These are phyloP conservation scores for Drosophila gaucha DNA, from an alignment of 2,888 invertebrate genomes.

Conservation along the genomic window DNA sequence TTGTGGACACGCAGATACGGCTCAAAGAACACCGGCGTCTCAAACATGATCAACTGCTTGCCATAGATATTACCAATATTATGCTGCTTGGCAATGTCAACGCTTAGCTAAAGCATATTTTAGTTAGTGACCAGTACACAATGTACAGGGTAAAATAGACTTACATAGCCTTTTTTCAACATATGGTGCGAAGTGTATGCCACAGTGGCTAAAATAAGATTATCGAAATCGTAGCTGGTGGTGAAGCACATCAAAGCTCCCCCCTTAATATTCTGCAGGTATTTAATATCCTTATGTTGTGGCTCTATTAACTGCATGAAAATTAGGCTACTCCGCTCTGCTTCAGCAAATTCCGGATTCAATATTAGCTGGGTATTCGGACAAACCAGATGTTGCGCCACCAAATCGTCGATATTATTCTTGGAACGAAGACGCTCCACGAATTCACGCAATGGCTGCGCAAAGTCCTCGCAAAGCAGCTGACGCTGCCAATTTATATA, in stretches of 20 bases:
- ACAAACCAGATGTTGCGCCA: slow-evolving; percentile 37
- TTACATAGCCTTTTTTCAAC: slow-evolving; percentile 86
- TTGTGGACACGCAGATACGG: slow-evolving; percentile 91
- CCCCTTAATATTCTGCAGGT: slow-evolving; percentile 66
- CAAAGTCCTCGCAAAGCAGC: slow-evolving; percentile 92
- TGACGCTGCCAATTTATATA: slow-evolving; percentile 93
- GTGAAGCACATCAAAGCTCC: slow-evolving; percentile 91
- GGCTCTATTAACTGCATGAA: slow-evolving; percentile 68
- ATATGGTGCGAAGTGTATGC: slow-evolving; percentile 86
- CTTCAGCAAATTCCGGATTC: slow-evolving; percentile 69
- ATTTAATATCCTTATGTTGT: slow-evolving; percentile 1
- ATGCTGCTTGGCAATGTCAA: slow-evolving; percentile 80
- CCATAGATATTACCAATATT: slow-evolving; percentile 81
- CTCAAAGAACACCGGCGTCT: slow-evolving; percentile 92
- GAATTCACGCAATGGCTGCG: slow-evolving; percentile 88
- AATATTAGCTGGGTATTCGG: slow-evolving; percentile 69
- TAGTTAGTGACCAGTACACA: too few species aligned
- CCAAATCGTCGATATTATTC: slow-evolving; percentile 8
- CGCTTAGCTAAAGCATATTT: slow-evolving; percentile 69
- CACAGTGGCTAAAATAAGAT: slow-evolving; percentile 89
- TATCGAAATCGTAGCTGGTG: slow-evolving; percentile 87
- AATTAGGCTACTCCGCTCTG: slow-evolving; percentile 69
- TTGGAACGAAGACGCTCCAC: slow-evolving; percentile 48
- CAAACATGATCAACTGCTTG: slow-evolving; percentile 88
- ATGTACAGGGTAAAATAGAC: slow-evolving; percentile 49